Evolutionary conservation across 2,888 invertebrate species (phyloP), one percentile per base, ranked within the genome.

Genomic region (Melanotus villosus): DNA sequence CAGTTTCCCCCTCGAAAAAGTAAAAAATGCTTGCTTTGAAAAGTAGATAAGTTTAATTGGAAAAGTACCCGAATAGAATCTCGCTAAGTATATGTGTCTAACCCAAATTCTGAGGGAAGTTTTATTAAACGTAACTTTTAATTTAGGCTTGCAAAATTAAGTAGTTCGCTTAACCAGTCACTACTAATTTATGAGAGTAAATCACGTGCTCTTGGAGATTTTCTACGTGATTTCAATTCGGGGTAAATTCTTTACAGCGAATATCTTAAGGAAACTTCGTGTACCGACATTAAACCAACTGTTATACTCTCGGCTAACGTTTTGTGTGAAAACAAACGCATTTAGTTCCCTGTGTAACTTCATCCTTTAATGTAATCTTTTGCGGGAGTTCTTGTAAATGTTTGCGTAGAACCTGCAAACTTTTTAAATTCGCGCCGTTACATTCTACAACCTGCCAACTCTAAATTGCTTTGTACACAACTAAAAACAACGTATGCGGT

Each of bases 281-380:
- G 21, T 9, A 43, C 19, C 16, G 30, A 43, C 58, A 58, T 58
- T 58, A 58, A 45, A 45, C 43, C 18, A 45, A 34, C 45, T 45
- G 45, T 30, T 60, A 60, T 34, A 60, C 47, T 60, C 43, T 32
- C 47, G 26, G 30, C 45, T 34, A 58, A 47, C 19, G 19, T 60
- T 60, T 60, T 47, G 59, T 47, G 32, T 45, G 19, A 34, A 43
- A 60, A 43, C 34, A 45, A 41, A 41, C 41, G 45, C 59, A 30
- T 43, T 60, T 60, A 60, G 45, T 16, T 12, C n/a, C 41, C 36
- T 38, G 41, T 34, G 59, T 60, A 60, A 60, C 45, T 60, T 21
- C 32, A 60, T 45, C 59, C 59, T 60, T 47, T 60, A 60, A 60
- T 60, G 59, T 60, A 60, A 60, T 60, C 45, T 41, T 58, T 58